These are phyloP conservation scores for Thelaira solivaga DNA, from an alignment of 2,888 invertebrate genomes.

Conservation along the genomic window DNA sequence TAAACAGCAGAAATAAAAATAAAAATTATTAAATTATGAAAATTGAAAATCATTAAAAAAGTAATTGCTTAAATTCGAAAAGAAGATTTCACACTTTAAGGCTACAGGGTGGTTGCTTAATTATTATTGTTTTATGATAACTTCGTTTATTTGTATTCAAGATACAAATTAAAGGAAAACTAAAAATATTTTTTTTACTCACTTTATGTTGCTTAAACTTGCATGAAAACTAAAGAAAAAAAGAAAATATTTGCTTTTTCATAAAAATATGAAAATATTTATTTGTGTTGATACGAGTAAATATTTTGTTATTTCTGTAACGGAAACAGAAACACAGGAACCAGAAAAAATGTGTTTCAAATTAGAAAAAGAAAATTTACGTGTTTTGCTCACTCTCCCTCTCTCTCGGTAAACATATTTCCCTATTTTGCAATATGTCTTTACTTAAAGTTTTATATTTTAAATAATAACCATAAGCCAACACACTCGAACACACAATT, in stretches of 20 bases:
- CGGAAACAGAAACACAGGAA: background rate
- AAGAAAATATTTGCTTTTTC: too few species aligned
- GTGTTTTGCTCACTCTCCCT: too few species aligned
- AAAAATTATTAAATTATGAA: conserved; percentile 38
- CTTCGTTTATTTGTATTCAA: too few species aligned
- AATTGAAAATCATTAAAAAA: conserved; percentile 16
- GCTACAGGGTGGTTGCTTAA: too few species aligned
- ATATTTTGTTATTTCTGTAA: background rate
- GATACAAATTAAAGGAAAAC: too few species aligned
- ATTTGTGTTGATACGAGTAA: background rate
- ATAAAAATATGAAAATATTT: background rate
- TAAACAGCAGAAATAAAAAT: conserved; percentile 10
- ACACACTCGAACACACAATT: background rate
- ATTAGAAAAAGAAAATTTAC: background rate
- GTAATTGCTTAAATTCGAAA: background rate
- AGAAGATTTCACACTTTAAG: too few species aligned
- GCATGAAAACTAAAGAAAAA: too few species aligned
- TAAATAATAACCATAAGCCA: background rate
- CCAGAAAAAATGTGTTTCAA: background rate
- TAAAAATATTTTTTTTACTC: too few species aligned
- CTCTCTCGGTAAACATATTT: background rate
- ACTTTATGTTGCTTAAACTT: too few species aligned
- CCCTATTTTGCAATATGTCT: background rate
- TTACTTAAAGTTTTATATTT: background rate
- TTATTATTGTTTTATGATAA: too few species aligned